Evolutionary conservation across 2,888 invertebrate genomes (phyloP).

Genomic region (Agrochola litura): DNA sequence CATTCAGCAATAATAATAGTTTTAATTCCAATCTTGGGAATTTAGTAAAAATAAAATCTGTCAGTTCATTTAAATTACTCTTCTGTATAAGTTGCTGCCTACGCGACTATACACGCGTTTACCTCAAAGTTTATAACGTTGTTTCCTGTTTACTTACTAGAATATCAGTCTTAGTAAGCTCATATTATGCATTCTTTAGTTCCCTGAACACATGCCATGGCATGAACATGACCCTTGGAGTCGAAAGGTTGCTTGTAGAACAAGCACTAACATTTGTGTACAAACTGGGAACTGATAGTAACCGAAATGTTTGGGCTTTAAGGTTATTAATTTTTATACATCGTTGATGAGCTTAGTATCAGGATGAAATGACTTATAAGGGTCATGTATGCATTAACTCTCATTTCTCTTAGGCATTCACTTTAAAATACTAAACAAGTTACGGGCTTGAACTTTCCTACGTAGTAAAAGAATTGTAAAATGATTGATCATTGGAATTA

Average conservation of each 20-base stretch:
- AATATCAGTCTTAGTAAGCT: slow-evolving; percentile 58
- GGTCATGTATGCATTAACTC: slow-evolving; percentile 19
- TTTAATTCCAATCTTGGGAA: slow-evolving; percentile 7
- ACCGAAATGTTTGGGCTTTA: background rate
- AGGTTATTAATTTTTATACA: background rate
- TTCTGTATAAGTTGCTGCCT: background rate
- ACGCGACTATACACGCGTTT: background rate
- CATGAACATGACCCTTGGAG: slow-evolving; percentile 30
- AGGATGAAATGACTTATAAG: background rate
- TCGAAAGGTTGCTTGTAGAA: background rate
- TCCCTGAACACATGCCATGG: slow-evolving; percentile 2
- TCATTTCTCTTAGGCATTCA: slow-evolving; percentile 27
- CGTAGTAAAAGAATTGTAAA: background rate
- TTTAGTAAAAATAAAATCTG: background rate
- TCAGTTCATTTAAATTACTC: background rate
- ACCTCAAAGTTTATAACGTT: background rate
- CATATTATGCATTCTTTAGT: slow-evolving; percentile 44
- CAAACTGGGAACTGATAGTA: background rate
- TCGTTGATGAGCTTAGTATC: background rate
- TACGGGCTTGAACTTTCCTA: background rate
- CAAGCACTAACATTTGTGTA: background rate
- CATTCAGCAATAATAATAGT: background rate
- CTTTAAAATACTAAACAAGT: slow-evolving; percentile 14
- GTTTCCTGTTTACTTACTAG: slow-evolving; percentile 29
- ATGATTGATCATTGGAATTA: background rate